Base-by-base conservation (phyloP, 1,140 invertebrate genomes). In the Periplaneta americana region DNA sequence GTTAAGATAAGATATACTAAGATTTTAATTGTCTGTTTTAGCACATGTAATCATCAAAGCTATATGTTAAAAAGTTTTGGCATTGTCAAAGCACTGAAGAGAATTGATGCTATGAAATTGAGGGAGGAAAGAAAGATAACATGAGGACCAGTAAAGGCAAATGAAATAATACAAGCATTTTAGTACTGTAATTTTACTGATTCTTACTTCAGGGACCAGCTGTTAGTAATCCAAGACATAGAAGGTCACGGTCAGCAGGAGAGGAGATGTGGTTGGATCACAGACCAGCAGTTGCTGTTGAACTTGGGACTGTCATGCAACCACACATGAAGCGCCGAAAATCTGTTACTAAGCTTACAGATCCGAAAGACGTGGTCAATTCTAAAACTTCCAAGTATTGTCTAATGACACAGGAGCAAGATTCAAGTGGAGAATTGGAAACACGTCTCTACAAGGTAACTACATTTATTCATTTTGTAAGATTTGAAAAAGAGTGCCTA, bases 251-350 rank as follows among this genome's bases (percentile, higher is more conserved):
- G 48, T 97, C 96, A 11, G 93, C 93, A 11, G 90, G 89, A 8
- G 89, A 88, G 11, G 93, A 94, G 83, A 91, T 93, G 28, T 98
- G 98, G 96, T 89, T 99, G 2, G 97, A 98, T 88, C 98, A 99
- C 85, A 92, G 94, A 79, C 94, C 97, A 3, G 90, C 91, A 39
- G 91, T 92, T 84, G 88, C 94, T 1, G 92, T 94, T 5, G 92
- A 93, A 4, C 88, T 94, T 37, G 95, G 94, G n/a, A 98, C 97
- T 0, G 92, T 98, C 18, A 89, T 98, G 84, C 96, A 98, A 86
- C 97, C 97, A 0, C 82, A 75, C 1, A 93, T 98, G 85, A 92
- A 92, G 39, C 94, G 95, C 85, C 93, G 94, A 82, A 95, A 96
- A 86, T 97, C 97, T 1, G 91, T 98, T 0, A 94, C 93, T 0